These are phyloP conservation scores for Parapsyche elsis DNA, from an alignment of 1,140 invertebrate genomes.

Conservation along the genomic window DNA sequence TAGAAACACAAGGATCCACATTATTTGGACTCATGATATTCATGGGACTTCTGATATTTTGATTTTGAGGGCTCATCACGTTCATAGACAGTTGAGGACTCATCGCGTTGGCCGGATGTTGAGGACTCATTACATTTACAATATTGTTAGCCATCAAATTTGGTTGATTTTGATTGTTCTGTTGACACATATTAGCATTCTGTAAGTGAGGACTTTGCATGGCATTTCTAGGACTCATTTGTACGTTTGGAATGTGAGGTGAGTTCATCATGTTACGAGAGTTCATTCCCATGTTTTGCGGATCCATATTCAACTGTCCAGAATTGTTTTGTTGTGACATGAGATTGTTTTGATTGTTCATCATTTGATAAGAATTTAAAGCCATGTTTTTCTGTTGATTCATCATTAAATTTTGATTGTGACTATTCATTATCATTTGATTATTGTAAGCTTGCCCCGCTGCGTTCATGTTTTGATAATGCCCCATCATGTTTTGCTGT, in stretches of 20 bases:
- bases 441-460: conserved; percentile 19
- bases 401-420: conserved; percentile 54
- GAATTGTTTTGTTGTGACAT: conserved; percentile 42
- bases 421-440: conserved; percentile 55
- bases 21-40: conserved; percentile 46
- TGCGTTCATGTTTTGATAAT: conserved; percentile 46
- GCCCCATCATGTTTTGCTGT: conserved; percentile 21
- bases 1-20: background rate
- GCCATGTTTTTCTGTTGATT: conserved; percentile 61
- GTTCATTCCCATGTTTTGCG: conserved; percentile 63
- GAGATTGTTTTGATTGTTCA: conserved; percentile 33
- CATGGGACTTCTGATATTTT: conserved; percentile 59
- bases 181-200: conserved; percentile 60
- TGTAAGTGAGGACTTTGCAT: conserved; percentile 56
- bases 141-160: conserved; percentile 55
- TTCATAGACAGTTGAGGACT: conserved; percentile 58
- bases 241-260: conserved; percentile 44
- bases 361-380: conserved; percentile 59
- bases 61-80: conserved; percentile 64
- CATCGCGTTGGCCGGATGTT: conserved; percentile 34
- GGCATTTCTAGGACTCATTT: conserved; percentile 63
- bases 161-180: conserved; percentile 64
- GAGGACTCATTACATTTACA: conserved; percentile 51
- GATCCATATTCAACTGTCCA: conserved; percentile 49
- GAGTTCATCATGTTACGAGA: conserved; percentile 55